Conservation (phyloP, 2,113 vertebrate species). For the Pedionomus torquatus region DNA sequence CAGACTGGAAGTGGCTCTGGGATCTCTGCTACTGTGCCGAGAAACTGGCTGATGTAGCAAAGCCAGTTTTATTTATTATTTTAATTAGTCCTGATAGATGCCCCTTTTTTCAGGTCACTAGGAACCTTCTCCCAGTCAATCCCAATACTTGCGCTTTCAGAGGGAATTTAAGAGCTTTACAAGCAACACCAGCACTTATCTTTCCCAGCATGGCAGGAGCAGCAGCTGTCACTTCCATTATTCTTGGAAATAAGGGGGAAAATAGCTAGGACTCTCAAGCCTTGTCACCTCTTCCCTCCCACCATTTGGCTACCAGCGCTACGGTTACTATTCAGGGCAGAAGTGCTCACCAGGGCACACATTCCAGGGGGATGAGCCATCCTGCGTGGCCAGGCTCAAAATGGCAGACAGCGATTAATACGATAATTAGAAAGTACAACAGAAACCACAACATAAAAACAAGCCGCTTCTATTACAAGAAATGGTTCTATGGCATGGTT, state of each 20-base stretch:
- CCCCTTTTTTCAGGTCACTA: not conserved
- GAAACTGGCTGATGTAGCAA: not conserved
- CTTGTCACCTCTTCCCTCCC: slow-evolving; percentile 6
- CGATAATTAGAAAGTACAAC: slow-evolving; percentile 43
- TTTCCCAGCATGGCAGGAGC: not conserved
- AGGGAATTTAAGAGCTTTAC: not conserved
- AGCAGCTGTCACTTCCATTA: slow-evolving; percentile 1
- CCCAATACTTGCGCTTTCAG: not conserved
- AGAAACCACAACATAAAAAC: slow-evolving; percentile 36
- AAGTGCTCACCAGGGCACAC: not conserved
- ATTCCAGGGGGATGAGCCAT: slow-evolving; percentile 31
- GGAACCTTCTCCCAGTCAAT: not conserved
- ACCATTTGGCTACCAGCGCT: not conserved
- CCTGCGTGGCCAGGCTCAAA: slow-evolving; percentile 33
- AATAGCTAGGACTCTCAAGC: not conserved
- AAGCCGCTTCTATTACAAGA: slow-evolving; percentile 39
- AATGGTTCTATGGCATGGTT: slow-evolving; percentile 3
- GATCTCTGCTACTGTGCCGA: not conserved
- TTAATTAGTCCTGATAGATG: not conserved
- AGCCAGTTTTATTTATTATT: not conserved
- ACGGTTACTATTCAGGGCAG: not conserved
- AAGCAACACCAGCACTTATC: not conserved
- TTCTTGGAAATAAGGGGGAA: slow-evolving; percentile 14
- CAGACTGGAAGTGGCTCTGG: not conserved
- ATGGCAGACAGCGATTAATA: slow-evolving; percentile 51